Conservation (phyloP, 1,140 invertebrate species). For the Trichonephila inaurata region DNA sequence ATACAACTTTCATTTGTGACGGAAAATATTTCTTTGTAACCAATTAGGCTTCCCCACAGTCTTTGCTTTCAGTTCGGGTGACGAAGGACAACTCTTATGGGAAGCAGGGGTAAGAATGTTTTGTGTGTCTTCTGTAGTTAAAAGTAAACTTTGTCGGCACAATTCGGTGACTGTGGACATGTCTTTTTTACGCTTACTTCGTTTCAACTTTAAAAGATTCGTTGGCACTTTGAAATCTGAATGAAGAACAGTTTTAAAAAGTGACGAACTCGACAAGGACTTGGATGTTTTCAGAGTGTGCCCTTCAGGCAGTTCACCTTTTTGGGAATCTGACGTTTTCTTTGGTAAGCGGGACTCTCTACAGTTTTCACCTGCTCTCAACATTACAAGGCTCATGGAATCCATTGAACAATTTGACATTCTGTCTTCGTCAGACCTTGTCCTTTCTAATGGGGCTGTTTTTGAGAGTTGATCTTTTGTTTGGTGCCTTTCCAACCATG, state of each 20-base stretch:
- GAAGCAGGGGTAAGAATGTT: background rate
- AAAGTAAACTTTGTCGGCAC: conserved; percentile 63
- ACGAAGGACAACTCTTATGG: conserved; percentile 68
- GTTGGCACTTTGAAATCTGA: conserved; percentile 66
- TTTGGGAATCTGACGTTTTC: background rate
- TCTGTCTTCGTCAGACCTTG: background rate
- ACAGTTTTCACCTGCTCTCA: conserved; percentile 58
- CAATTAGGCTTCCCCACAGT: conserved; percentile 33
- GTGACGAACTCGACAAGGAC: conserved; percentile 67
- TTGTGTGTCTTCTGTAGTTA: conserved; percentile 6
- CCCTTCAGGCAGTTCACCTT: background rate
- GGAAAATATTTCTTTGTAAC: conserved; percentile 71
- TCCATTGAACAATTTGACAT: conserved; percentile 60
- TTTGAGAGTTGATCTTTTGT: background rate
- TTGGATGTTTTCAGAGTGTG: conserved; percentile 55
- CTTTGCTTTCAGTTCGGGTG: conserved; percentile 66
- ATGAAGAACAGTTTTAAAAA: conserved; percentile 57
- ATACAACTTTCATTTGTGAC: conserved; percentile 39
- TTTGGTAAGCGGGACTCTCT: conserved; percentile 58
- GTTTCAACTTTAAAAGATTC: conserved; percentile 33
- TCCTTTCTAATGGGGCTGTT: background rate
- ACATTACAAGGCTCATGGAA: conserved; percentile 59
- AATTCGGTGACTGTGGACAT: conserved; percentile 63
- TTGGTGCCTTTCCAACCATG: background rate
- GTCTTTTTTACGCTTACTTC: conserved; percentile 69